A percentile compares a stretch with the other conserved stretches of the same genome.
These are phyloP conservation scores for Gorsachius goisagi DNA, from an alignment of 2,113 vertebrate genomes.

Conservation along the genomic window DNA sequence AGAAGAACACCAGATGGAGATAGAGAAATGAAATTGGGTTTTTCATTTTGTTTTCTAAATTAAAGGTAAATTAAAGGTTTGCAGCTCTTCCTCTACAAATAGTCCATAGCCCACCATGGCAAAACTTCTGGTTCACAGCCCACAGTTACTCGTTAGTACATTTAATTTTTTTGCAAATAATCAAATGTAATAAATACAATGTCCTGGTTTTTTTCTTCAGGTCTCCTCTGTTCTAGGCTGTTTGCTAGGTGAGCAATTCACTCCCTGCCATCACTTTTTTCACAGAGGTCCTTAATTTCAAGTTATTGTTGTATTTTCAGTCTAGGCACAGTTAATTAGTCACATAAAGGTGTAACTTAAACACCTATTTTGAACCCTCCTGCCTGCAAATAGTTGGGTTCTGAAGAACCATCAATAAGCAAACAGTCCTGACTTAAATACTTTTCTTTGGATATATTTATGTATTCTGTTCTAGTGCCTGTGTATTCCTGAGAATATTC, in stretches of 20 bases:
- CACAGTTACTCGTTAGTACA: no score
- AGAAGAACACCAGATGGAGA: neutral
- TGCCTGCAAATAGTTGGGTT: neutral
- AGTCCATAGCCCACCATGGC: accelerated
- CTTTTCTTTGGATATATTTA: neutral
- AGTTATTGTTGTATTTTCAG: neutral
- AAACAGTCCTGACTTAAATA: neutral
- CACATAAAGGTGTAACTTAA: neutral
- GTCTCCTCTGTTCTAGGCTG: neutral
- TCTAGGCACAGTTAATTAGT: neutral
- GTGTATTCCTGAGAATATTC: neutral
- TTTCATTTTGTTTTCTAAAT: neutral
- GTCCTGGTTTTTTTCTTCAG: neutral
- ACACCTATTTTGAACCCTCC: neutral
- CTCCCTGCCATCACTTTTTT: neutral
- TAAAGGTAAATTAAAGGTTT: neutral
- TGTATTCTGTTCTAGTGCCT: neutral
- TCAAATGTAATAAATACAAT: no score
- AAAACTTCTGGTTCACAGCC: neutral
- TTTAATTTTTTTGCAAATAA: no score
- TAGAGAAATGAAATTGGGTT: neutral
- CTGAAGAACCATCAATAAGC: neutral
- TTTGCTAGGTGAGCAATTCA: neutral
- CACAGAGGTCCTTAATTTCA: neutral
- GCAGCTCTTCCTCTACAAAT: neutral